A percentile compares a stretch with the other conserved stretches of the same genome.
Conservation (phyloP, 1,140 invertebrate genomes). For the Drosophila sturtevanti region DNA sequence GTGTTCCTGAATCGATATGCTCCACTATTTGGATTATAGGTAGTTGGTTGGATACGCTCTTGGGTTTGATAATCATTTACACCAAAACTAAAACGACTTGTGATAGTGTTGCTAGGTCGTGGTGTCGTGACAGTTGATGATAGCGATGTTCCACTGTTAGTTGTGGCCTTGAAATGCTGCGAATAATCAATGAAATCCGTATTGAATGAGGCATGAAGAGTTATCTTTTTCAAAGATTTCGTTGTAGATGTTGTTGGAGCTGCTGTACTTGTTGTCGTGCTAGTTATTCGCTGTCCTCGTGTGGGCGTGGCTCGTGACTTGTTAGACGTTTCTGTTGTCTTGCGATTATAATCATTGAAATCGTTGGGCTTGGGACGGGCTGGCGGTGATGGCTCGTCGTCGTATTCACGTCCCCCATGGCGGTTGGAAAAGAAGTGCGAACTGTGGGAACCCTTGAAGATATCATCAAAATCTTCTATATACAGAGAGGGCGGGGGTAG, state of each 20-base stretch:
- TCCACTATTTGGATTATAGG: slow-evolving; percentile 67
- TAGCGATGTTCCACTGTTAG: slow-evolving; percentile 24
- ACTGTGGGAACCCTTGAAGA: slow-evolving; percentile 86
- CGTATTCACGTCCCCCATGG: slow-evolving; percentile 84
- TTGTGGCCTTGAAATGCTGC: slow-evolving; percentile 47
- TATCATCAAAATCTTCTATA: slow-evolving; percentile 83
- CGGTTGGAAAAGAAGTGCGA: slow-evolving; percentile 87
- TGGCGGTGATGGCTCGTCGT: slow-evolving; percentile 76
- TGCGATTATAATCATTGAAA: slow-evolving; percentile 68
- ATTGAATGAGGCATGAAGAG: slow-evolving; percentile 65
- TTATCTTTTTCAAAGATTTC: slow-evolving; percentile 65
- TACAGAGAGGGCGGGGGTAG: slow-evolving; percentile 7
- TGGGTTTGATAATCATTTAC: slow-evolving; percentile 71
- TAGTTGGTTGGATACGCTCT: slow-evolving; percentile 76
- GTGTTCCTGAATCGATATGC: slow-evolving; percentile 62
- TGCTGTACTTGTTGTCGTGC: background rate
- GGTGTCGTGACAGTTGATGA: slow-evolving; percentile 49
- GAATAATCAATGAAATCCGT: slow-evolving; percentile 60
- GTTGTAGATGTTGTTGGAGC: slow-evolving; percentile 24
- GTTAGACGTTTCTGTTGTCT: slow-evolving; percentile 53
- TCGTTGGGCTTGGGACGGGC: slow-evolving; percentile 60
- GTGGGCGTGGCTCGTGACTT: slow-evolving; percentile 61
- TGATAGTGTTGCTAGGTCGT: slow-evolving; percentile 52
- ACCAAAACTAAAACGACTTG: slow-evolving; percentile 67
- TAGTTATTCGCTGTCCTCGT: slow-evolving; percentile 32